Base-by-base conservation (phyloP, 2,113 vertebrate genomes). In the Hoplias malabaricus region DNA sequence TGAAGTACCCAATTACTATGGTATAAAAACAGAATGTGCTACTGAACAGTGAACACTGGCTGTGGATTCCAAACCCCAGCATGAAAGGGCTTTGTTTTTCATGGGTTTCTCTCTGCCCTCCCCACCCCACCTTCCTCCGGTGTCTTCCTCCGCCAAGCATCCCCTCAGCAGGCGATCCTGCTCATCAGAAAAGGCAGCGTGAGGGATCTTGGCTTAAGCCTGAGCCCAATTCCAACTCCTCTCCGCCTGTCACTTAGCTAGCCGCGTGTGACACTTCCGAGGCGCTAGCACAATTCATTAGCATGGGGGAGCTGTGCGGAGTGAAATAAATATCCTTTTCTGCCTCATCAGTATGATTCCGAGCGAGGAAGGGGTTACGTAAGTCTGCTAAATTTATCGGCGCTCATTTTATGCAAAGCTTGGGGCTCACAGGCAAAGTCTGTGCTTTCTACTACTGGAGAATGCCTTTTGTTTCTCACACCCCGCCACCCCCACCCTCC, bases 301-400 rank as follows among this genome's bases (percentile, higher is more conserved):
- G 72, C 78, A 82, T 80, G 80, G 75, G n/a, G n/a, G 66, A 61
- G 70, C 80, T 81, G 71, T 67, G 85, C 84, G 70, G 73, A 85
- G 80, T 78, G 61, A 90, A 89, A 88, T 73, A 63, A 83, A 87
- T 80, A 80, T 86, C 76, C 84, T 82, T 88, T 90, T 81, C 90
- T 90, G 89, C 91, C 84, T 92, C 90, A 91, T 91, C 89, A 90
- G 87, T 86, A 82, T 85, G 89, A 92, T 91, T 91, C 87, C 79
- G 88, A 90, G 84, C 83, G 89, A 91, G 86, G 77, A 69, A 77
- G 65, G 80, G 82, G 87, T 92, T 92, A 90, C 79, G 83, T 92
- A 92, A 93, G 83, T 38, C 86, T 34, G 89, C 90, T 92, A 93
- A 92, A 93, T 91, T 90, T 92, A 92, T 91, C 91, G 88, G 89